Evolutionary conservation across 2,113 vertebrate genomes (phyloP), one percentile per base, ranked within the genome.

Genomic region (Nerophis ophidion): DNA sequence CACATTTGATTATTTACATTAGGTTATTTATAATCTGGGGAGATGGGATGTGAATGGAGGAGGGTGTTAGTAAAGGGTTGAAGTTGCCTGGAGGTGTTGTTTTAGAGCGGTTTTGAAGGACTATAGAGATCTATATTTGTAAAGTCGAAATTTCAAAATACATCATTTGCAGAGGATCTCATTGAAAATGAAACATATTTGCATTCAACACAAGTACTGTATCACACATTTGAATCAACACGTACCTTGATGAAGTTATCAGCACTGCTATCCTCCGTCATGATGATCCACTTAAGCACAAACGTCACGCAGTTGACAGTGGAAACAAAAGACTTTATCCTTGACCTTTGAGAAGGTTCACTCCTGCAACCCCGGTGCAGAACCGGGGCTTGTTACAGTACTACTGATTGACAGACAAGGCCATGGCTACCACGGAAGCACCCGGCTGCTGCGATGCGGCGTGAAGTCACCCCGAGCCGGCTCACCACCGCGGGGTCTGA

Each of bases 221-320:
- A 44, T 44, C 4, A 12, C 40, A 44, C 1, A 44, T 11, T 11
- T 3, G 40, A 44, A 12, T 11, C 26, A 47, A 1, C 14, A 58
- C 59, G 74, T 86, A 94, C 93, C 93, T 93, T 93, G 58, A 95
- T 94, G 68, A 87, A 93, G 75, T 83, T 90, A 78, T 94, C 93
- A 81, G 86, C 87, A 66, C 87, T 91, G 77, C 80, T 89, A 70
- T 92, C 90, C 70, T 92, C 90, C 62, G 92, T 90, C 93, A 94
- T 95, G 75, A 67, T 83, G 81, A 11, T 64, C 48, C 65, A 61
- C 54, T 71, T 44, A 16, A 34, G 17, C 57, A 76, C 63, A 48
- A 54, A 55, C 48, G 65, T 55, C 68, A 50, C 53, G 50, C 60
- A 72, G 66, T 44, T 61, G 63, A 73, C 67, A 72, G 67, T 61